Evolutionary conservation across 2,797 vertebrate genomes (phyloP).

Genomic region (Gymnoscopelus microlampas): DNA sequence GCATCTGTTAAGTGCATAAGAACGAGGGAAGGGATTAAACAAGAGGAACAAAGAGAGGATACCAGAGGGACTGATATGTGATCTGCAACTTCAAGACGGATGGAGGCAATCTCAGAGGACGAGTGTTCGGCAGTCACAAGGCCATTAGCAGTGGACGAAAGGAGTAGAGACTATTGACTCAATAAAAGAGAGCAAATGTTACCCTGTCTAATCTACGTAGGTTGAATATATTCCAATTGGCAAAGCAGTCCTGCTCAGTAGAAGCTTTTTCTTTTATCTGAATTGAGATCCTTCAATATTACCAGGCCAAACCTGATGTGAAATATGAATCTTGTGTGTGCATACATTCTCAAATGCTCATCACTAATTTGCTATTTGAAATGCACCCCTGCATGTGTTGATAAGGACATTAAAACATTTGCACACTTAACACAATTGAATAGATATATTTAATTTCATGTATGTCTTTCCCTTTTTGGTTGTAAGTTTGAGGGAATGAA

Average conservation of each 20-base stretch:
- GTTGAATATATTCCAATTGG: constrained; percentile 32
- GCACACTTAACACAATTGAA: not conserved
- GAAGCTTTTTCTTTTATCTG: constrained; percentile 3
- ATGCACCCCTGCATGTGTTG: too few relatives aligned
- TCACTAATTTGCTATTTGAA: not conserved
- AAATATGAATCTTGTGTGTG: not conserved
- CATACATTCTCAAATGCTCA: not conserved
- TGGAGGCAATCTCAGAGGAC: constrained; percentile 63
- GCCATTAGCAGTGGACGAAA: constrained; percentile 40
- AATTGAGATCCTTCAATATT: not conserved
- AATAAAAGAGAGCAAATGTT: not conserved
- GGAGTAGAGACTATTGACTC: constrained; percentile 18
- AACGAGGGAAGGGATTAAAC: constrained; percentile 46
- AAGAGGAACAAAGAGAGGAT: constrained; percentile 57
- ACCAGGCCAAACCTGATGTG: not conserved
- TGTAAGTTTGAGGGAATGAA: constrained; percentile 40
- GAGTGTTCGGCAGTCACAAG: constrained; percentile 41
- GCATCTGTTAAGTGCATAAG: constrained; percentile 78
- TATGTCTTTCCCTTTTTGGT: constrained; percentile 9
- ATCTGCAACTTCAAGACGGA: constrained; percentile 54
- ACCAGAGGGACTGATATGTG: constrained; percentile 70
- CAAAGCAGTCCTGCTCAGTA: not conserved
- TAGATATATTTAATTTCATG: not conserved
- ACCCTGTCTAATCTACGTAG: constrained; percentile 18
- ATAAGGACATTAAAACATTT: not conserved